These are phyloP conservation scores for Chloebia gouldiae DNA, from an alignment of 2,113 vertebrate species.

Conservation along the genomic window DNA sequence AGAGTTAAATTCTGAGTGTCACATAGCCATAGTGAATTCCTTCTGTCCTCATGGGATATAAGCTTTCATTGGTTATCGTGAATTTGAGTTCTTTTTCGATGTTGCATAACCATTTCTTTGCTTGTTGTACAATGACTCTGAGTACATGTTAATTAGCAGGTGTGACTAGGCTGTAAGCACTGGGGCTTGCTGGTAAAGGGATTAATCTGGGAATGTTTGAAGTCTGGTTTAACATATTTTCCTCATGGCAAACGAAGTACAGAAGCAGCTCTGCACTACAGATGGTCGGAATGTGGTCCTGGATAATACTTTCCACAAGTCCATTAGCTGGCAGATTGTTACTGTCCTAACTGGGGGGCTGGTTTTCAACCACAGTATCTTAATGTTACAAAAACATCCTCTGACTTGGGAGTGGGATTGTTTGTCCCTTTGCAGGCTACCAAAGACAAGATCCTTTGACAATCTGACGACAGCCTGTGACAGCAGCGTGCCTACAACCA, in stretches of 20 bases:
- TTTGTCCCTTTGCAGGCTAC: conserved; percentile 75
- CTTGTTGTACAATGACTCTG: background rate
- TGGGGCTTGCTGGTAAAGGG: background rate
- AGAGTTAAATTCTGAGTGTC: background rate
- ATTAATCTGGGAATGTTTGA: conserved; percentile 1
- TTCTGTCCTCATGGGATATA: background rate
- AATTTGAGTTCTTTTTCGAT: background rate
- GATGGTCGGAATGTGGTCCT: background rate
- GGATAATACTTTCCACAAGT: background rate
- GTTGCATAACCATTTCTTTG: background rate
- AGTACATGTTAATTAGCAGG: background rate
- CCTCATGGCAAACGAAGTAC: background rate
- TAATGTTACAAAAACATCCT: background rate
- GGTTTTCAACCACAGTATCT: background rate
- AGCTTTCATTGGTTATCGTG: background rate
- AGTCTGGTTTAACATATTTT: conserved; percentile 10
- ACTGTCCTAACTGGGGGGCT: background rate
- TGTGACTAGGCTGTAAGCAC: background rate
- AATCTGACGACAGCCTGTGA: conserved; percentile 92
- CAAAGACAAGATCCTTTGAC: conserved; percentile 96
- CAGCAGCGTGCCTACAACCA: conserved; percentile 78
- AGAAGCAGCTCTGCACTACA: background rate
- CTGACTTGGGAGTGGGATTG: background rate
- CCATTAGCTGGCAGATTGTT: background rate
- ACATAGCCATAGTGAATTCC: background rate